Evolutionary conservation across 1,140 invertebrate genomes (phyloP).

Genomic region (Bombus confusus): DNA sequence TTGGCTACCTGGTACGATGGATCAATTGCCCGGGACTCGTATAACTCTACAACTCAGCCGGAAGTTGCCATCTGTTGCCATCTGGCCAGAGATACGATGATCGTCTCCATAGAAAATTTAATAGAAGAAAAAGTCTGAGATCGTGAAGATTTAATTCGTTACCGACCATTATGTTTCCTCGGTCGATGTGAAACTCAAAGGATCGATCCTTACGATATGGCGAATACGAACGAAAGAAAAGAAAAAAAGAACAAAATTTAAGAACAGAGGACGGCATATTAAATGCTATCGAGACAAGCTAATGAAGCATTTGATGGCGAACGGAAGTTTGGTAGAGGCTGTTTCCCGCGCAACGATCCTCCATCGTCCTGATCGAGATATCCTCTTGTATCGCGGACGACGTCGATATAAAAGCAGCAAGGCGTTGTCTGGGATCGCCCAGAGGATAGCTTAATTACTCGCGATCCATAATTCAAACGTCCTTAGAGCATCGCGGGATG

Average conservation of each 20-base stretch:
- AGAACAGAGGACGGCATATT: not conserved
- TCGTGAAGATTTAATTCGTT: not conserved
- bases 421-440: slow-evolving; percentile 11
- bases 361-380: slow-evolving; percentile 18
- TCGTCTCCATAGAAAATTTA: not conserved
- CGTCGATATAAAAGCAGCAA: slow-evolving; percentile 9
- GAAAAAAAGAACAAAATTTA: not conserved
- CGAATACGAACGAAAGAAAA: not conserved
- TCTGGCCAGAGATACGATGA: not conserved
- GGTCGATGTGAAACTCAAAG: not conserved
- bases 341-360: no score
- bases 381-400: not conserved
- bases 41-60: not conserved
- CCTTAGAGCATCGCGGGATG: slow-evolving; percentile 17
- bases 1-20: slow-evolving; percentile 69
- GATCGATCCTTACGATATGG: not conserved
- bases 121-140: not conserved
- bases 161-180: no score
- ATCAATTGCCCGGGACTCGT: slow-evolving; percentile 46
- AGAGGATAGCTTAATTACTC: slow-evolving; percentile 48
- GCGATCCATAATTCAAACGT: slow-evolving; percentile 45
- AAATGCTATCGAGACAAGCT: not conserved
- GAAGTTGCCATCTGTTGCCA: not conserved
- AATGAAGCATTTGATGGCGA: not conserved
- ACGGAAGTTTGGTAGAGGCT: not conserved